Base-by-base conservation (phyloP, 2,797 vertebrate species). In the Pseudochirops corinnae region DNA sequence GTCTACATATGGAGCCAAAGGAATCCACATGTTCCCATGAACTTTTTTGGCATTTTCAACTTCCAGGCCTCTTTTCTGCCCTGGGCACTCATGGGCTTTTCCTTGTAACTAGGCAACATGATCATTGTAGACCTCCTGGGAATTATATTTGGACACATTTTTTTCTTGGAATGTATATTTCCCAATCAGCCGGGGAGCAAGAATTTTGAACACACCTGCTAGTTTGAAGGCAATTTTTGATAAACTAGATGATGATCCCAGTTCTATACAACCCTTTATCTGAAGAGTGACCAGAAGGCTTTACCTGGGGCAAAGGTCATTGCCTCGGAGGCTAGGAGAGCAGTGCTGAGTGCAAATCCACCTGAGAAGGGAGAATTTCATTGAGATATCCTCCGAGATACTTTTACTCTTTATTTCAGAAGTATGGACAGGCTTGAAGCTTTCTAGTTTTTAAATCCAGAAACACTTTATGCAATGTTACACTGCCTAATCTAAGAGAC, bases 71-170 rank as follows among this genome's bases (percentile, higher is more conserved):
- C 99, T 0, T 99, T 99, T 94, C 98, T 99, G 0, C 99, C 99
- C 0, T 99, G 99, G 99, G 99, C 99, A 9, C 98, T 99, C 96
- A 99, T 99, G 99, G 99, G 99, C 92, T 99, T 99, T 97, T 99
- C 99, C 0, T 98, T 99, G 67, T 98, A 99, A 90, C 98, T 99
- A 98, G 99, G 99, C n/a, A 99, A 99, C 98, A 99, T 99, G 92
- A 99, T 99, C 98, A 99, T 99, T 33, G 99, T 99, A 97, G 99
- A 99, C 98, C 99, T 99, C 97, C 98, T 99, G 98, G 99, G 99
- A 94, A 99, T 99, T 92, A 99, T 99, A 90, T 99, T 99, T 91
- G 99, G 99, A 91, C 99, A 99, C 92, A 99, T 99, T 98, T 99
- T 99, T 98, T 99, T 99, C 98, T 98, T 99, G 98, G 99, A 99